Evolutionary conservation across 2,113 vertebrate genomes (phyloP), one percentile per base, ranked within the genome.

Genomic region (Irena cyanogastra): DNA sequence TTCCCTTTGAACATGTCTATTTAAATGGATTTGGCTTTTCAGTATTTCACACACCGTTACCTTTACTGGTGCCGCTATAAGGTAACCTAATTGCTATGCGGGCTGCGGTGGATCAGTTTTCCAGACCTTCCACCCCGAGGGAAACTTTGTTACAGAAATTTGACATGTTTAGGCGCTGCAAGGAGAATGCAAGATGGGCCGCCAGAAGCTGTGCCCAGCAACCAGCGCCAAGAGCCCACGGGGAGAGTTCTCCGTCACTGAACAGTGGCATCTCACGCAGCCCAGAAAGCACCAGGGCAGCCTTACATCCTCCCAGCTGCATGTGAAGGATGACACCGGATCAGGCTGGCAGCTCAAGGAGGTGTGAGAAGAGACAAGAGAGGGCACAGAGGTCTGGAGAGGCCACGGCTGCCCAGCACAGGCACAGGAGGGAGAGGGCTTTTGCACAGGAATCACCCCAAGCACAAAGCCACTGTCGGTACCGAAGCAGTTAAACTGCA

Each of bases 241-340:
- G 16, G 13, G 10, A 44, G 28, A 59, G 41, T 60, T 68, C 39
- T 59, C 50, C 28, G 18, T 1, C 6, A 83, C 23, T 39, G 16
- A 72, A 63, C 19, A 31, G 30, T 6, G 57, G n/a, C 33, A 81
- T 19, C 33, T 80, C 39, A 16, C 0, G 0, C 4, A 21, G 35
- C 18, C 45, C 72, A 77, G 49, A 77, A 53, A 92, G 71, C 77
- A 78, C n/a, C 71, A 65, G 44, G 1, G 3, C 66, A 53, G 79
- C 31, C 1, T 0, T 19, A 39, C 0, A 0, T 31, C 30, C 78
- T 59, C 82, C 44, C 31, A 39, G 71, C 26, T 83, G 53, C 69
- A 13, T 0, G 6, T 1, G 9, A 18, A 20, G 61, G 52, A 33
- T 2, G 23, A 53, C 7, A 7, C 1, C 0, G 3, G 66, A 31